Evolutionary conservation across 2,888 invertebrate species (phyloP).

Genomic region (Mycalesis mineus): DNA sequence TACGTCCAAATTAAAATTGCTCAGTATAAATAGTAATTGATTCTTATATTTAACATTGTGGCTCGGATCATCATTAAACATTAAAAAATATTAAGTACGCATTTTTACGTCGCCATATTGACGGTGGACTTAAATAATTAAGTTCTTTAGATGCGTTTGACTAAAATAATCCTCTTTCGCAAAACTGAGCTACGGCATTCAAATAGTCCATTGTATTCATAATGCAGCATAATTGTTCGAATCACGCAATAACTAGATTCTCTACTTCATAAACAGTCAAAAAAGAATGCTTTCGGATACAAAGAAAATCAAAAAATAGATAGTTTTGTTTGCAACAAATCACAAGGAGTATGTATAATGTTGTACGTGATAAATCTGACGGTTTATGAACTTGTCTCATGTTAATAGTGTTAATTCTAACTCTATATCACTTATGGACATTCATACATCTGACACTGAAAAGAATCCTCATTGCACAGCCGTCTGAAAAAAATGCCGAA

Average conservation of each 20-base stretch:
- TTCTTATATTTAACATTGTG: too few relatives aligned
- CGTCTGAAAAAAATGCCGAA: constrained; percentile 70
- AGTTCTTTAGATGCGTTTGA: too few relatives aligned
- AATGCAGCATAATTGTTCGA: constrained; percentile 51
- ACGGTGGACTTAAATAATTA: background rate
- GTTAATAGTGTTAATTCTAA: constrained; percentile 75
- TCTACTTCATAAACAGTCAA: constrained; percentile 69
- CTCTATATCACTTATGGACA: constrained; percentile 72
- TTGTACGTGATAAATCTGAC: constrained; percentile 41
- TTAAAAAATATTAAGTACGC: background rate
- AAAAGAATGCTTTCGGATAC: constrained; percentile 14
- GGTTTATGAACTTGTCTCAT: constrained; percentile 57
- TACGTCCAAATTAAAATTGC: too few relatives aligned
- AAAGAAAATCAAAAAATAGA: background rate
- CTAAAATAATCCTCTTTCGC: background rate
- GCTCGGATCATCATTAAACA: too few relatives aligned
- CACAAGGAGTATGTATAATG: constrained; percentile 6
- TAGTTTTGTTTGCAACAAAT: constrained; percentile 10
- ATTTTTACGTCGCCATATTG: background rate
- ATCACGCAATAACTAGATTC: constrained; percentile 43
- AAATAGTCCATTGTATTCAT: constrained; percentile 2
- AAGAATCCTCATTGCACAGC: constrained; percentile 73
- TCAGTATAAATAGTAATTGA: too few relatives aligned
- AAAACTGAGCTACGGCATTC: background rate
- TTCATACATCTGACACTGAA: constrained; percentile 73